Evolutionary conservation across 2,888 invertebrate genomes (phyloP).

Genomic region (Lamellibrachia columna): DNA sequence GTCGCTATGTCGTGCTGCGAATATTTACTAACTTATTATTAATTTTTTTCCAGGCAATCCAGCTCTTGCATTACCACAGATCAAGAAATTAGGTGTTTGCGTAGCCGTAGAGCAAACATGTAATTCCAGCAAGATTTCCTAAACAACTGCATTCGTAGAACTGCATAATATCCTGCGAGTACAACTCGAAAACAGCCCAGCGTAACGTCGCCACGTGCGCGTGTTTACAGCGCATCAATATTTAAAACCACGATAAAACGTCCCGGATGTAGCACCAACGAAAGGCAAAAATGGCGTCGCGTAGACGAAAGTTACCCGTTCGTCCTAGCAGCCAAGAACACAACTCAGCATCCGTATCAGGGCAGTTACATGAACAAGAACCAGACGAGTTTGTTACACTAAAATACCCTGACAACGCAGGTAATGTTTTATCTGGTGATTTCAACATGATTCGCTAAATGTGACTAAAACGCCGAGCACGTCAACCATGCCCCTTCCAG

Average conservation of each 20-base stretch:
- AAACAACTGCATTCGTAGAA: neutral
- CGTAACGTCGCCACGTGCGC: neutral
- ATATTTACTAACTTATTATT: no score
- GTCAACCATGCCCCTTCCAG: neutral
- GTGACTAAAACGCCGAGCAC: neutral
- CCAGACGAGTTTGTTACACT: neutral
- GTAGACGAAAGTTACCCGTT: constrained; percentile 16
- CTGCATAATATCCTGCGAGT: neutral
- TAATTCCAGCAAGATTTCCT: neutral
- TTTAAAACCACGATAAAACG: neutral
- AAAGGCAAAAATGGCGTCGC: constrained; percentile 16
- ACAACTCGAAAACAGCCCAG: neutral
- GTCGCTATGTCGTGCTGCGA: no score
- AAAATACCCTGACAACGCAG: constrained; percentile 4
- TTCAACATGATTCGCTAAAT: neutral
- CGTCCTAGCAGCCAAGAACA: neutral
- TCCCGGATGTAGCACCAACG: neutral
- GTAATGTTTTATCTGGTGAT: neutral
- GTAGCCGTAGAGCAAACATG: neutral
- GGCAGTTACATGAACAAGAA: constrained; percentile 9
- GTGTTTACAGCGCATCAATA: constrained; percentile 1
- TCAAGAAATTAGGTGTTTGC: neutral
- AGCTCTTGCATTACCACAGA: neutral
- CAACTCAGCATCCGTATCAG: neutral
- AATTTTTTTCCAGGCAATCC: no score